These are phyloP conservation scores for Neomonachus schauinslandi DNA, from an alignment of 2,113 vertebrate genomes.

Conservation along the genomic window DNA sequence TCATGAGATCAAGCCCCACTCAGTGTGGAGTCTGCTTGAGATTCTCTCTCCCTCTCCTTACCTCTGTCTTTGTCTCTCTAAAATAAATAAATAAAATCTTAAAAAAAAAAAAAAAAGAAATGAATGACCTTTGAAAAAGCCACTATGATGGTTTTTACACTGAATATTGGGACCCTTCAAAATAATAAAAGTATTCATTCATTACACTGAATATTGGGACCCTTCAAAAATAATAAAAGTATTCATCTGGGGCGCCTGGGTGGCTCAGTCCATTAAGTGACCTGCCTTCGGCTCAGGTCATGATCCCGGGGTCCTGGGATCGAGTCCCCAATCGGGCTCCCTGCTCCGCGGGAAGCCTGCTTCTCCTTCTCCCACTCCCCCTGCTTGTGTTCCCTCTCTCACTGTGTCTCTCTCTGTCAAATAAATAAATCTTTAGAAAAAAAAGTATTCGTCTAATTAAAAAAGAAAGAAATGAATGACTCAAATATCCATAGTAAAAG, in stretches of 20 bases:
- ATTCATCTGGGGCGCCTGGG: neutral
- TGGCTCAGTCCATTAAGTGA: too few species aligned
- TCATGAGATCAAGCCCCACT: neutral
- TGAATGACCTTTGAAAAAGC: neutral
- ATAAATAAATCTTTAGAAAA: too few species aligned
- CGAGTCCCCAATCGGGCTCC: too few species aligned
- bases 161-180: slow-evolving; percentile 51
- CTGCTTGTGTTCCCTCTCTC: too few species aligned
- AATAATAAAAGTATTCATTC: slow-evolving; percentile 67
- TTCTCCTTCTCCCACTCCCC: too few species aligned
- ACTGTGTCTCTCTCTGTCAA: too few species aligned
- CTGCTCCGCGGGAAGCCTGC: too few species aligned
- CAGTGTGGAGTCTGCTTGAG: neutral
- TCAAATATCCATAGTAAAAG: neutral
- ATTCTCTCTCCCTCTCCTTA: neutral
- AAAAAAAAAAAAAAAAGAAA: neutral
- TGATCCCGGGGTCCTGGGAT: too few species aligned
- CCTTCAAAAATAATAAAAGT: slow-evolving; percentile 71
- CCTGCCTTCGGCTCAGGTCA: neutral
- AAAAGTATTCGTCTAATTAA: slow-evolving; percentile 23
- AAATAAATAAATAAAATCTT: neutral
- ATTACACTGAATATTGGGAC: slow-evolving; percentile 45
- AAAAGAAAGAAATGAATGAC: neutral
- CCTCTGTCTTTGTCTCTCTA: neutral
- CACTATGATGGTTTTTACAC: slow-evolving; percentile 50